Conservation (phyloP, 2,797 vertebrate genomes). For the Melanotaenia trifasciata region DNA sequence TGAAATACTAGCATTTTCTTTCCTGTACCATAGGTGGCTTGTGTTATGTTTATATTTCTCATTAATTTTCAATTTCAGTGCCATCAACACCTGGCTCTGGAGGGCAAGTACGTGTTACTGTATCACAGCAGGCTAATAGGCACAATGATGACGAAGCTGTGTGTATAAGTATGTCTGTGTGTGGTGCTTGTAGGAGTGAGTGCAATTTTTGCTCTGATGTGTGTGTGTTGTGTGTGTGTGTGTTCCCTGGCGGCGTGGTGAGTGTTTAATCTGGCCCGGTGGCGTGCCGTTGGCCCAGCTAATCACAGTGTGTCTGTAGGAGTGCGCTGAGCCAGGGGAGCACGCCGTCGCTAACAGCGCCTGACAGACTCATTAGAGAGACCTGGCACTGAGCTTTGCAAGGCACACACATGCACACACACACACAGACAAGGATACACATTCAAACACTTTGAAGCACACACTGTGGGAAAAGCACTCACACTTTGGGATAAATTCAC, state of each 20-base stretch:
- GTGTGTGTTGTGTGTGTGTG: conserved; percentile 60
- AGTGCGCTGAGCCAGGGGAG: conserved; percentile 78
- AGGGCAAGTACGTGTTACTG: conserved; percentile 74
- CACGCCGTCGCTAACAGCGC: conserved; percentile 81
- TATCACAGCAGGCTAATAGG: conserved; percentile 75
- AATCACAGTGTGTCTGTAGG: conserved; percentile 84
- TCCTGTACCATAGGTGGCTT: conserved; percentile 28
- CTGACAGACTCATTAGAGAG: conserved; percentile 86
- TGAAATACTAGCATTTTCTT: conserved; percentile 57
- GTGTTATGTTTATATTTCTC: conserved; percentile 61
- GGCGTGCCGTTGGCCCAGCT: conserved; percentile 84
- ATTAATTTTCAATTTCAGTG: conserved; percentile 58
- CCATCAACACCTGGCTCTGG: conserved; percentile 69
- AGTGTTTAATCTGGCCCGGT: conserved; percentile 85
- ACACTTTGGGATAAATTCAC: conserved; percentile 73
- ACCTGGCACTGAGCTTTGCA: conserved; percentile 81
- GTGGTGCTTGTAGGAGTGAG: conserved; percentile 28
- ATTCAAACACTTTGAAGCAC: conserved; percentile 57
- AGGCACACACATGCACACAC: conserved; percentile 40
- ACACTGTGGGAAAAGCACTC: conserved; percentile 66
- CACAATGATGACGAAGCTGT: conserved; percentile 70
- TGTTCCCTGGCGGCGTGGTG: conserved; percentile 75
- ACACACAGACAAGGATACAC: conserved; percentile 34
- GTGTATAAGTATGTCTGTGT: conserved; percentile 54
- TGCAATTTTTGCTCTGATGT: conserved; percentile 51